Percentiles rank a stretch among this genome's conserved stretches.
Evolutionary conservation across 2,888 invertebrate genomes (phyloP).

Genomic region (Tryphoninae sp.): DNA sequence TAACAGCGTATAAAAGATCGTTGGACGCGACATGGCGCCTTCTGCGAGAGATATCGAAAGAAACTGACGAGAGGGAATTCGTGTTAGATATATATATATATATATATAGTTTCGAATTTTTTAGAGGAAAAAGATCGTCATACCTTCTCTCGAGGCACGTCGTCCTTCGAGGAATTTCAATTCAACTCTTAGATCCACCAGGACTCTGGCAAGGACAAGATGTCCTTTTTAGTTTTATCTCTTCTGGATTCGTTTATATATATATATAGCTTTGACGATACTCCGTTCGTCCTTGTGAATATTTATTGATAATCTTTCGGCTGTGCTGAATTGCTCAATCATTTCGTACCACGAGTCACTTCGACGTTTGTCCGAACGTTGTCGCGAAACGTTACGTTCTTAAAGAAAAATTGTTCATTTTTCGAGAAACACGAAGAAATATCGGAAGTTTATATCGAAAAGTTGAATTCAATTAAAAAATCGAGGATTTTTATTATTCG

Average conservation of each 20-base stretch:
- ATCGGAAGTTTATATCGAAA: too few species aligned
- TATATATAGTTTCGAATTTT: background rate
- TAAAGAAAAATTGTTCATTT: too few species aligned
- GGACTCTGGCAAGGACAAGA: too few species aligned
- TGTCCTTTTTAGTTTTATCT: too few species aligned
- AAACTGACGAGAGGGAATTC: conserved; percentile 10
- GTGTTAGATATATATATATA: background rate
- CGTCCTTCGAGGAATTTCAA: conserved; percentile 50
- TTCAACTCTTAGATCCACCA: conserved; percentile 20
- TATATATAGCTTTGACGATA: conserved; percentile 67
- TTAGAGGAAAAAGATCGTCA: conserved; percentile 14
- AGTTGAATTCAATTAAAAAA: too few species aligned
- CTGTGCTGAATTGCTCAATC: conserved; percentile 51
- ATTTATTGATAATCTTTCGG: background rate
- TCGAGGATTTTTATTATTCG: too few species aligned
- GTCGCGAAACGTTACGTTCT: background rate
- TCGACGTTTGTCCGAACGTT: background rate
- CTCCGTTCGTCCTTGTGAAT: conserved; percentile 15
- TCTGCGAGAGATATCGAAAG: background rate
- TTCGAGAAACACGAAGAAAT: too few species aligned
- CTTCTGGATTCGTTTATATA: too few species aligned
- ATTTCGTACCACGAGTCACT: background rate
- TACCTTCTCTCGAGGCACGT: conserved; percentile 32
- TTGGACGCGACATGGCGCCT: conserved; percentile 7
- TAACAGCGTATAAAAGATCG: conserved; percentile 15